Evolutionary conservation across 2,888 invertebrate species (phyloP).

Genomic region (Deroplatys truncata): DNA sequence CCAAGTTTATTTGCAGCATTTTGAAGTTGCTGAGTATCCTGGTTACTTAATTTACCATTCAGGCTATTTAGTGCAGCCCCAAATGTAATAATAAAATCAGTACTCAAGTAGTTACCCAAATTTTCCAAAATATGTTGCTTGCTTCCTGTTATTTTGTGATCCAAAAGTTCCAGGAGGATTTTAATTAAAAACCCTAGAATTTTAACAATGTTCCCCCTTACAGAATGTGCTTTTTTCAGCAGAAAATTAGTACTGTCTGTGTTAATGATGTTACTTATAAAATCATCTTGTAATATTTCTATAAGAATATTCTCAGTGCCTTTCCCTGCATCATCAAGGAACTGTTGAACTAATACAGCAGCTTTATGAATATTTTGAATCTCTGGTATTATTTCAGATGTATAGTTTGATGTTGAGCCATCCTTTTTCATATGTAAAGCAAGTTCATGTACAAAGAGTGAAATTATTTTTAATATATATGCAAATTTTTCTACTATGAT

Average conservation of each 20-base stretch:
- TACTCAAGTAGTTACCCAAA: background rate
- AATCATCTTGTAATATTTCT: background rate
- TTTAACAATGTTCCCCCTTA: background rate
- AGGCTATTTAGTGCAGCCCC: background rate
- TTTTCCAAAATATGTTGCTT: background rate
- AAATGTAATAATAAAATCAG: background rate
- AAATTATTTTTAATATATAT: background rate
- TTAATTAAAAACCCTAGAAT: background rate
- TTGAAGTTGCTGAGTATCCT: background rate
- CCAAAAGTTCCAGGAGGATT: background rate
- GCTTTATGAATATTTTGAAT: background rate
- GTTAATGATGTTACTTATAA: background rate
- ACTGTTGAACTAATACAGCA: background rate
- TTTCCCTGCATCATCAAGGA: background rate
- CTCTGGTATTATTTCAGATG: background rate
- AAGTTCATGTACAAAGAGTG: background rate
- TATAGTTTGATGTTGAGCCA: background rate
- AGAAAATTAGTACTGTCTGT: background rate
- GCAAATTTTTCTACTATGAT: background rate
- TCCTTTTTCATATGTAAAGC: background rate
- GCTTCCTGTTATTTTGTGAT: background rate
- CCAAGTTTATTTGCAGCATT: background rate
- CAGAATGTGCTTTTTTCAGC: background rate
- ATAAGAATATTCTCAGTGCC: background rate
- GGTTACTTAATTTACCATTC: background rate